Evolutionary conservation across 2,888 invertebrate species (phyloP), one percentile per base, ranked within the genome.

Genomic region (Cremastinae sp.): DNA sequence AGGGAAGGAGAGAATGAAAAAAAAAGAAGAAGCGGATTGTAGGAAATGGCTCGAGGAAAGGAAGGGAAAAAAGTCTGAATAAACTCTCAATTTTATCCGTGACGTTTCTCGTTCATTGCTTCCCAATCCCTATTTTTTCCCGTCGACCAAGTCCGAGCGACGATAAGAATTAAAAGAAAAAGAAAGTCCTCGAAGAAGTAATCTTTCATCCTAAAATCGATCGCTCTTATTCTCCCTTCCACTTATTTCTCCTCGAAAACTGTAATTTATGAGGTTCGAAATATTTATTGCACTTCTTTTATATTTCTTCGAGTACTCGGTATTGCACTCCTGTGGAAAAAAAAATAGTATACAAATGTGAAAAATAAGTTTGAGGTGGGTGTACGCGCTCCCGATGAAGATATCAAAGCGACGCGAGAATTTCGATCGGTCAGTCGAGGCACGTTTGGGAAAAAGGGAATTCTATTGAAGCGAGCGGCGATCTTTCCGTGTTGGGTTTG

Each of bases 381-480:
- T n/a, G n/a, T n/a, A n/a, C n/a, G n/a, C 68, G 45, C 54, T 68
- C 36, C 43, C 43, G 54, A 56, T 62, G 62, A 56, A 22, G 68
- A 68, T 72, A 75, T 75, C 49, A 28, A n/a, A 61, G 72, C 18
- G 34, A 51, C 16, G 51, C 51, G 56, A 62, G 71, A 62, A 66
- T 69, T 56, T 75, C 22, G 70, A 77, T 78, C 81, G 76, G 76
- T 71, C 74, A 86, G 79, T 81, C 83, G 49, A 20, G 64, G 79
- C 85, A 85, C 85, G 83, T 85, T 76, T 80, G 69, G 70, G 81
- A 84, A 84, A 85, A 85, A 82, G 83, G 80, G 81, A 82, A 82
- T 84, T 85, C 83, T 81, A 86, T 85, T 82, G 85, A 81, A 84
- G 82, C 80, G 81, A 79, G 61, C 22, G 53, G 28, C 49, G 12